These are phyloP conservation scores for Hipposideros larvatus DNA, from an alignment of 2,797 vertebrate genomes.

Conservation along the genomic window DNA sequence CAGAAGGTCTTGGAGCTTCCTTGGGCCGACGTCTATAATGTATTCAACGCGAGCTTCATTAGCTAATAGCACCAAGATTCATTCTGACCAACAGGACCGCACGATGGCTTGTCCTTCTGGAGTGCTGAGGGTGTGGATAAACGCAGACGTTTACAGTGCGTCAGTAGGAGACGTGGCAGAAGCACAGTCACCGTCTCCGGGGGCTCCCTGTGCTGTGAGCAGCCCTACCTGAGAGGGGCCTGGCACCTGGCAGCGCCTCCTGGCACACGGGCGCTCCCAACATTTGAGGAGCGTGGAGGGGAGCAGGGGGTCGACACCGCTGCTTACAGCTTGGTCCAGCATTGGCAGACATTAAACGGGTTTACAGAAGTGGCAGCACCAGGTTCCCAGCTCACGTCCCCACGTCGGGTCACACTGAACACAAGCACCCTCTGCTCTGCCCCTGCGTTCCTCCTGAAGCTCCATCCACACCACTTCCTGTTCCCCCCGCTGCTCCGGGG, in stretches of 20 bases:
- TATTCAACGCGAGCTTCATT: rapidly evolving
- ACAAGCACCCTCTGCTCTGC: rapidly evolving
- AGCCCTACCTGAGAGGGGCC: background rate
- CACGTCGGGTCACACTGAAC: rapidly evolving
- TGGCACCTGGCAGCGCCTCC: background rate
- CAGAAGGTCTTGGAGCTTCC: rapidly evolving
- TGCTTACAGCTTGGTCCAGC: rapidly evolving
- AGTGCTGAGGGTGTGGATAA: rapidly evolving
- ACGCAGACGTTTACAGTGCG: rapidly evolving
- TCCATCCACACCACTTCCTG: rapidly evolving
- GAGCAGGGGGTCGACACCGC: rapidly evolving
- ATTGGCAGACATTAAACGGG: rapidly evolving
- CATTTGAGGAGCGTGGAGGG: rapidly evolving
- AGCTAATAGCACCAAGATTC: rapidly evolving
- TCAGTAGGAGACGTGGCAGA: background rate
- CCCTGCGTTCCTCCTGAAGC: rapidly evolving
- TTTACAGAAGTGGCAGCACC: rapidly evolving
- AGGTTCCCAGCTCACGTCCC: rapidly evolving
- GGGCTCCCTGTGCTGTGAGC: rapidly evolving
- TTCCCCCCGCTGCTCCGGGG: rapidly evolving
- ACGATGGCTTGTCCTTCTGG: too few relatives aligned
- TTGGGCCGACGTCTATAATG: rapidly evolving
- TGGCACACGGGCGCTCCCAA: rapidly evolving
- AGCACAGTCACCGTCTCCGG: background rate
- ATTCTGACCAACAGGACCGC: rapidly evolving